Percentiles rank a stretch among this genome's conserved stretches.
Evolutionary conservation across 2,113 vertebrate genomes (phyloP).

Genomic region (Rallus limicola): DNA sequence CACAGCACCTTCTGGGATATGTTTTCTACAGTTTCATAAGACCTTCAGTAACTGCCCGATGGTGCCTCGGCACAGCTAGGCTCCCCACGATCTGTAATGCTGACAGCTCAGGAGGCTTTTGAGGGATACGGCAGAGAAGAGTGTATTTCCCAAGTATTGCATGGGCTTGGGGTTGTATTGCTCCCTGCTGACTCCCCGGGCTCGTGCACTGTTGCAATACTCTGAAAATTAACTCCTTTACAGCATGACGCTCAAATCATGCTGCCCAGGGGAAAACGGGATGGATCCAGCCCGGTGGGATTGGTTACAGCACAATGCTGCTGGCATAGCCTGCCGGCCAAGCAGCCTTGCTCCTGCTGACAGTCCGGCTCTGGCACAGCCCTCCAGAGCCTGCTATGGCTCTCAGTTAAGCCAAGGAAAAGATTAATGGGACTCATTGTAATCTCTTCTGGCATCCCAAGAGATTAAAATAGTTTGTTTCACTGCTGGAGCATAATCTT

Average conservation of each 20-base stretch:
- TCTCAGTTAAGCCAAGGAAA: constrained; percentile 8
- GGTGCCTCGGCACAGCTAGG: not conserved
- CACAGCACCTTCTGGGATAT: constrained; percentile 34
- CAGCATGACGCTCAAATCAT: accelerated
- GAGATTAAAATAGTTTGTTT: constrained; percentile 61
- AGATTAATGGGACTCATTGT: constrained; percentile 22
- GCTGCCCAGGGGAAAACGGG: not conserved
- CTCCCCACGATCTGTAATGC: not conserved
- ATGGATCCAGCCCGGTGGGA: not conserved
- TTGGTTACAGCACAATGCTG: not conserved
- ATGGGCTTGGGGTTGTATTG: constrained; percentile 5
- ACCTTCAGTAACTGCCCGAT: not conserved
- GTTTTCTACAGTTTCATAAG: constrained; percentile 30
- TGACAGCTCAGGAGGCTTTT: constrained; percentile 35
- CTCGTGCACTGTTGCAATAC: not conserved
- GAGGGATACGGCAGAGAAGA: not conserved
- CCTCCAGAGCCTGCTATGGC: not conserved
- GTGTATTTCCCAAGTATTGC: constrained; percentile 33
- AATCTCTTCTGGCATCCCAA: not conserved
- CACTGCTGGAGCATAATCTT: constrained; percentile 23
- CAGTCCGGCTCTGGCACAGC: not conserved
- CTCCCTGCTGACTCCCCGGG: constrained; percentile 19
- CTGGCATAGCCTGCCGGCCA: not conserved
- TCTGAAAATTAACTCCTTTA: constrained; percentile 27
- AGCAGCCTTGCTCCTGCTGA: not conserved